These are phyloP conservation scores for Andrena haemorrhoa DNA, from an alignment of 2,888 invertebrate genomes.

Conservation along the genomic window DNA sequence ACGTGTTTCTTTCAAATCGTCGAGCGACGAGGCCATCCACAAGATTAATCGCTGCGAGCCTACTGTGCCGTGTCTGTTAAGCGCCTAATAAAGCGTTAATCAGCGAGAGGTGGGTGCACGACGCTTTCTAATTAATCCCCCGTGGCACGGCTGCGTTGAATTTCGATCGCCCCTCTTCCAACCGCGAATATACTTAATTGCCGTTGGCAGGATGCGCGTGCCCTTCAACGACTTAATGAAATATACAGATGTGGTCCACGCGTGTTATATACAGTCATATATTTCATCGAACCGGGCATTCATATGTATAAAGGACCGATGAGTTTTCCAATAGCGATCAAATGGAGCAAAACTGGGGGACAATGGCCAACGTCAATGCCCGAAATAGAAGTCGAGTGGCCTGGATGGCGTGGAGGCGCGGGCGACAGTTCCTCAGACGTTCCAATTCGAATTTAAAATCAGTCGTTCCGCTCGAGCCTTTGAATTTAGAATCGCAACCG, in stretches of 20 bases:
- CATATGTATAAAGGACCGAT: constrained; percentile 40
- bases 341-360: constrained; percentile 43
- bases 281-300: constrained; percentile 45
- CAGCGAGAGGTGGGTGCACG: neutral
- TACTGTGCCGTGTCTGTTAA: constrained; percentile 11
- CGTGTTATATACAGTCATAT: constrained; percentile 46
- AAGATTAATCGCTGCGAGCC: constrained; percentile 29
- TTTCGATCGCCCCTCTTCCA: constrained; percentile 18
- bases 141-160: neutral
- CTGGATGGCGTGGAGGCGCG: constrained; percentile 36
- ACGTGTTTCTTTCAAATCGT: neutral
- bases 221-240: constrained; percentile 28
- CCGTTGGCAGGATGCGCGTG: neutral
- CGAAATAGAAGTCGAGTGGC: constrained; percentile 53
- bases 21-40: neutral
- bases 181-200: neutral
- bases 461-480: too few species aligned
- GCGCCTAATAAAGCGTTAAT: constrained; percentile 7
- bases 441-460: neutral
- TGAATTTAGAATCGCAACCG: too few species aligned
- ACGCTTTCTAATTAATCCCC: neutral
- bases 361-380: constrained; percentile 45
- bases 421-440: constrained; percentile 11
- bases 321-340: constrained; percentile 51
- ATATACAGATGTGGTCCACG: constrained; percentile 39